Base-by-base conservation (phyloP, 2,113 vertebrate genomes). In the Campylorhamphus procurvoides region DNA sequence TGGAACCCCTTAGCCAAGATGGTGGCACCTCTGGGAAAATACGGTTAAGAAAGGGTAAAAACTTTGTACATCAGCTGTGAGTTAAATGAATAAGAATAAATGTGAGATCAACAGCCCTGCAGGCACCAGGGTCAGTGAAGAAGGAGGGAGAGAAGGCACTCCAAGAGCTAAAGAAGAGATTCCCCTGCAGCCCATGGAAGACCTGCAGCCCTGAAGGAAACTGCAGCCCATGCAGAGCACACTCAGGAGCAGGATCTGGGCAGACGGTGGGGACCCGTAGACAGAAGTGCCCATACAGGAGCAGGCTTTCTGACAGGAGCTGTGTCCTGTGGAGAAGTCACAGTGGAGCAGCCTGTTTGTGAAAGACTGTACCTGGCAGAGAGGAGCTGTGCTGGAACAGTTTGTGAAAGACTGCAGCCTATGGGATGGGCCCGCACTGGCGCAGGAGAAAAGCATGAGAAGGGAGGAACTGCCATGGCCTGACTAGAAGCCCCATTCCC, bases 251-350 rank as follows among this genome's bases (percentile, higher is more conserved):
- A 50, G 14, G 6, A 0, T 86, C 4, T 18, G 67, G 14, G 14
- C 12, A 49, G 33, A 17, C 47, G 14, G 18, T 3, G 2, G 1
- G 3, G 24, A 40, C 18, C n/a, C 2, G 1, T 31, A 13, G 22
- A 72, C 25, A 16, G 19, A 22, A n/a, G 13, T 60, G 5, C 5
- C 20, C 5, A 7, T 1, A 8, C 13, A 44, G 22, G 7, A 56
- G 4, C 23, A 85, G 14, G 3, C 29, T 72, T 60, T 62, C 52
- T 58, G n/a, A 24, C 13, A 42, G 42, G 13, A 72, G 1, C 4
- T 76, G 19, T 75, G 39, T 52, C 19, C 25, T 56, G 22, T 20
- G 14, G 24, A 12, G 5, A 5, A 18, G 7, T 39, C 28, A 22
- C 8, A 12, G 5, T 29, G 12, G 25, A 76, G 37, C 18, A 63